These are phyloP conservation scores for Acleris laterana DNA, from an alignment of 2,888 invertebrate genomes.

Conservation along the genomic window DNA sequence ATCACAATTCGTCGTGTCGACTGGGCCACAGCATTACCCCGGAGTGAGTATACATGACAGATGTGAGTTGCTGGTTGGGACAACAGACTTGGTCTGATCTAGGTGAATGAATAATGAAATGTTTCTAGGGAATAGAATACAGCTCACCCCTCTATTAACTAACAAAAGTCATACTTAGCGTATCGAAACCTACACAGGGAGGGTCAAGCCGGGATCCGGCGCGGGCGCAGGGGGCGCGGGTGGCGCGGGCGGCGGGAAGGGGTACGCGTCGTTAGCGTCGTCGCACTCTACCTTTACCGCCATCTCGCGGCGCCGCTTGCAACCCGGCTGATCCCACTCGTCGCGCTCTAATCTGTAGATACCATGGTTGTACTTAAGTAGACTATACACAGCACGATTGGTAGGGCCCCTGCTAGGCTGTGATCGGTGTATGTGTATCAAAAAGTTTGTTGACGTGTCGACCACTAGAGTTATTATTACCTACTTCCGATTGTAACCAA, in stretches of 20 bases:
- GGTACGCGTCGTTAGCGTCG: slow-evolving; percentile 88
- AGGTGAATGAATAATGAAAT: too few relatives aligned
- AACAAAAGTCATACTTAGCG: slow-evolving; percentile 28
- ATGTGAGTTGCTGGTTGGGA: too few relatives aligned
- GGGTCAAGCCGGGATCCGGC: slow-evolving; percentile 59
- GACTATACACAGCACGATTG: not conserved
- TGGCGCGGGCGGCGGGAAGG: slow-evolving; percentile 83
- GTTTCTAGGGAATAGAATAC: too few relatives aligned
- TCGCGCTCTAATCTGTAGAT: slow-evolving; percentile 79
- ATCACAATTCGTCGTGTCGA: too few relatives aligned
- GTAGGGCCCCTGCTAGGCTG: too few relatives aligned
- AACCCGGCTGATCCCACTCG: slow-evolving; percentile 77
- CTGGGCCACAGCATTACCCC: too few relatives aligned
- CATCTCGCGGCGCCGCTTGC: slow-evolving; percentile 83
- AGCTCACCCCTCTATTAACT: not conserved
- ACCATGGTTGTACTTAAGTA: slow-evolving; percentile 45
- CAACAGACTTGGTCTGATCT: too few relatives aligned
- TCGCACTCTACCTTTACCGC: slow-evolving; percentile 90
- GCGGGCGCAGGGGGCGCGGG: slow-evolving; percentile 52
- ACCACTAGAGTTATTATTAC: too few relatives aligned
- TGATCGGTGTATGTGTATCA: too few relatives aligned
- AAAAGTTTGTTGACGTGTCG: too few relatives aligned
- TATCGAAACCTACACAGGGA: slow-evolving; percentile 42
- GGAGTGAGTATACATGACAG: too few relatives aligned
- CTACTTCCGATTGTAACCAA: too few relatives aligned